A percentile compares a stretch with the other conserved stretches of the same genome.
Conservation (phyloP, 2,797 vertebrate species). For the Enteromius thamalakanensis region DNA sequence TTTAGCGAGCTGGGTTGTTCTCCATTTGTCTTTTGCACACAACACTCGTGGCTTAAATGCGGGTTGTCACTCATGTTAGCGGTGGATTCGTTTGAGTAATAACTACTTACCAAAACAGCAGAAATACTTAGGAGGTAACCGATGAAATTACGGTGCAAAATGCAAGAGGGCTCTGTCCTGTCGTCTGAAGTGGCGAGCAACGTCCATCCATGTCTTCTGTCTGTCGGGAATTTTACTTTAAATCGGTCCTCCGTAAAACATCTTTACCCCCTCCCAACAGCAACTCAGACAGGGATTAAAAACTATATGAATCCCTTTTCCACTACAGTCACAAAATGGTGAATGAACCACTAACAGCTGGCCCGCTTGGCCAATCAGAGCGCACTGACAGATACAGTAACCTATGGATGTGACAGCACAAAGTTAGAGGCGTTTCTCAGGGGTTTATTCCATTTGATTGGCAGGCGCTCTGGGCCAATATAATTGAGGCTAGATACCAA, state of each 20-base stretch:
- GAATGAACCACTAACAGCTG: conserved; percentile 98
- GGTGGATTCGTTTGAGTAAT: conserved; percentile 55
- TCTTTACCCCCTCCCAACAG: conserved; percentile 72
- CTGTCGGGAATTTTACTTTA: conserved; percentile 68
- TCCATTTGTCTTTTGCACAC: conserved; percentile 65
- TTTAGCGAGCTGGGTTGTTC: conserved; percentile 61
- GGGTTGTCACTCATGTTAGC: conserved; percentile 34
- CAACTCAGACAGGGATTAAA: conserved; percentile 79
- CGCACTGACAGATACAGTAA: conserved; percentile 83
- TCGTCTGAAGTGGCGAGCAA: conserved; percentile 66
- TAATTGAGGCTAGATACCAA: conserved; percentile 59
- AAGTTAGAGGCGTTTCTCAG: conserved; percentile 68
- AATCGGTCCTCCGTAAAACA: conserved; percentile 74
- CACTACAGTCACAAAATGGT: conserved; percentile 98
- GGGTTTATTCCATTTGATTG: conserved; percentile 71
- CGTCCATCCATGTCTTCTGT: conserved; percentile 66
- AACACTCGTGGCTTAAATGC: conserved; percentile 38
- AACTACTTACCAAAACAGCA: conserved; percentile 75
- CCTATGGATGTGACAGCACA: conserved; percentile 68
- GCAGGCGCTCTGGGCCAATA: conserved; percentile 70
- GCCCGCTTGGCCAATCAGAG: conserved; percentile 83
- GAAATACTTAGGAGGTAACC: conserved; percentile 63
- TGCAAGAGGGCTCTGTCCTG: conserved; percentile 62
- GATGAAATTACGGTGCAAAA: conserved; percentile 73
- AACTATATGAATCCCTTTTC: conserved; percentile 85